These are phyloP conservation scores for Ochropleura leucogaster DNA, from an alignment of 2,888 invertebrate species.

Conservation along the genomic window DNA sequence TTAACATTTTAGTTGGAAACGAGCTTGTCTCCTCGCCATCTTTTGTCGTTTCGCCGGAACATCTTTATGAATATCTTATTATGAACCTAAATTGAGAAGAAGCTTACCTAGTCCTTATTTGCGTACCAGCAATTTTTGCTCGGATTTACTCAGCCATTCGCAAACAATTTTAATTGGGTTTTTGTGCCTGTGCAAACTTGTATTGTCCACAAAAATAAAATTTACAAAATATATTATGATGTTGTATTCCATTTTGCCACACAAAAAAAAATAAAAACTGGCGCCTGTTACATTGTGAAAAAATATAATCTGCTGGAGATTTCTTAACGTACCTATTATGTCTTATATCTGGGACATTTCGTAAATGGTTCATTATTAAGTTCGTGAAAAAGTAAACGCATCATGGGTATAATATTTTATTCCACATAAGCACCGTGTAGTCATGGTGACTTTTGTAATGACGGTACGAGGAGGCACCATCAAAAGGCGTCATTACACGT, in stretches of 20 bases:
- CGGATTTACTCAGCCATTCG: conserved; percentile 85
- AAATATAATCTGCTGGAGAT: conserved; percentile 47
- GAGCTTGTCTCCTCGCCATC: conserved; percentile 74
- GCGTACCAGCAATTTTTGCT: conserved; percentile 83
- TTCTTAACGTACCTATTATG: conserved; percentile 43
- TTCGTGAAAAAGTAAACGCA: conserved; percentile 75
- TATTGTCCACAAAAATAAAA: conserved; percentile 78
- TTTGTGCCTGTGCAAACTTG: conserved; percentile 84
- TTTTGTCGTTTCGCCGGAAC: conserved; percentile 81
- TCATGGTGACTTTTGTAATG: conserved; percentile 85
- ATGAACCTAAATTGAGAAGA: conserved; percentile 85
- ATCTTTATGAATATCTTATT: conserved; percentile 89
- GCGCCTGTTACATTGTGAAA: conserved; percentile 34
- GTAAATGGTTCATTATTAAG: conserved; percentile 67
- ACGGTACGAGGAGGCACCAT: conserved; percentile 78
- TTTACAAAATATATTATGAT: conserved; percentile 67
- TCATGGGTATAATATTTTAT: conserved; percentile 81
- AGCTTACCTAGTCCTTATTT: conserved; percentile 87
- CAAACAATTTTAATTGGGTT: conserved; percentile 89
- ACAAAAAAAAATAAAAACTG: conserved; percentile 45
- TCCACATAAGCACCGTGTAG: conserved; percentile 75
- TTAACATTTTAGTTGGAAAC: conserved; percentile 80
- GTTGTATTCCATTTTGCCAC: conserved; percentile 56
- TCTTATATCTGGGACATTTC: conserved; percentile 50
- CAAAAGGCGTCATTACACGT: conserved; percentile 85